Percentiles rank a stretch among this genome's conserved stretches.
Evolutionary conservation across 2,113 vertebrate species (phyloP).

Genomic region (Trochalopteron elliotii): DNA sequence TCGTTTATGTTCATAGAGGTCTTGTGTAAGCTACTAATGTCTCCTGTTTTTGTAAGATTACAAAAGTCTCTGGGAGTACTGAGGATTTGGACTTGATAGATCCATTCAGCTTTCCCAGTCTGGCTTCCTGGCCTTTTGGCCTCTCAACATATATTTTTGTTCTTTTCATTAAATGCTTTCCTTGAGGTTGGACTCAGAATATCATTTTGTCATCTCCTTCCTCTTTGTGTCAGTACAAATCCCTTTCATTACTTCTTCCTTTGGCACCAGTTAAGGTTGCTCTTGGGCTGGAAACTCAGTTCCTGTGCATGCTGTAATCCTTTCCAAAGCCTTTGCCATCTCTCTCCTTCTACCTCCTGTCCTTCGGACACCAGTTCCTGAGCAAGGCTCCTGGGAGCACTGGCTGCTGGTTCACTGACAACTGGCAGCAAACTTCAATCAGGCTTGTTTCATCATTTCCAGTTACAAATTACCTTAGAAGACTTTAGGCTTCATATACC

Average conservation of each 20-base stretch:
- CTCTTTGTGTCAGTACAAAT: constrained; percentile 1
- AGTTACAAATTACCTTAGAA: not conserved
- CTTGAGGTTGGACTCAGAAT: not conserved
- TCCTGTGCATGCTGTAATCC: not conserved
- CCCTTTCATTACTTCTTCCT: constrained; percentile 17
- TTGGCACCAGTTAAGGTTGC: constrained; percentile 3
- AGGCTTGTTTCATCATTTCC: not conserved
- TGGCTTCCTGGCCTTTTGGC: not conserved
- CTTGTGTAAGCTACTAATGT: not conserved
- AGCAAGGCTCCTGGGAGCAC: not conserved
- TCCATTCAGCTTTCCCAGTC: not conserved
- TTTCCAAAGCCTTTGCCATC: not conserved
- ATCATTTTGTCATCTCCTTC: not conserved
- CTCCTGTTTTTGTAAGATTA: not conserved
- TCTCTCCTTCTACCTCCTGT: not conserved
- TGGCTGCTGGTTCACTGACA: not conserved
- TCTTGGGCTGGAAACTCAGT: not conserved
- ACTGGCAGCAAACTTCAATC: not conserved
- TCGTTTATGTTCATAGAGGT: not conserved
- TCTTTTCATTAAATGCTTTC: not conserved
- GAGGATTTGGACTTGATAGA: not conserved
- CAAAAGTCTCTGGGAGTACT: not conserved
- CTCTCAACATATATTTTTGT: not conserved
- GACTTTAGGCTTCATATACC: not conserved
- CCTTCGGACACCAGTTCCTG: not conserved